Evolutionary conservation across 2,888 invertebrate species (phyloP), one percentile per base, ranked within the genome.

Genomic region (Ypsolopha scabrella): DNA sequence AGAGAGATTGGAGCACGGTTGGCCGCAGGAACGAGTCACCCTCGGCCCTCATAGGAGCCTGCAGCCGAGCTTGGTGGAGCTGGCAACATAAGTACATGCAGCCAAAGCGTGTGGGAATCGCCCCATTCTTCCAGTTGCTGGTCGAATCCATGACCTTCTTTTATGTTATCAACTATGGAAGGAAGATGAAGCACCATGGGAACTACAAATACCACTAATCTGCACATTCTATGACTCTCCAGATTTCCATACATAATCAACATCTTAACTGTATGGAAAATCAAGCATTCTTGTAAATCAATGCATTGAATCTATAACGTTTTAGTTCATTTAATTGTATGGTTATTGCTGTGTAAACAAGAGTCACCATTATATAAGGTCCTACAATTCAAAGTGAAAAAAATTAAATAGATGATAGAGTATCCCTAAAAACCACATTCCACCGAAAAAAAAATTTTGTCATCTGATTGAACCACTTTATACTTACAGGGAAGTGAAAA

Each of bases 1-100:
- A 88, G 88, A 46, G 97, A 98, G 70, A 53, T 98, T 11, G 91
- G 91, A 44, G 67, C 89, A 57, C 98, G 98, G 98, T 62, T 98
- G n/a, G 80, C 49, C 92, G 98, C 58, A 92, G 98, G 57, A 93
- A 93, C 67, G 96, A 95, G 83, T 78, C 82, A 43, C 94, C 95
- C 2, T 72, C 75, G 38, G 92, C 94, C 7, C 52, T 94, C 1
- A 80, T 79, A 54, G 90, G 88, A 14, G 90, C 91, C 53, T 57
- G 89, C 55, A 94, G 94, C 72, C 89, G 97, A 87, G 96, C 92
- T 48, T 95, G 89, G 87, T 97, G 96, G 96, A 92, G 95, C 70
- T 97, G 96, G 96, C 92, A 94, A 65, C 94, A 95, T 78, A 96
- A 95, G 75, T 97, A 95, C 69, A 80, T 93, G 53, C 92, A 92